Percentiles rank a stretch among this genome's conserved stretches.
These are phyloP conservation scores for Baronia brevicornis DNA, from an alignment of 2,888 invertebrate species.

Conservation along the genomic window DNA sequence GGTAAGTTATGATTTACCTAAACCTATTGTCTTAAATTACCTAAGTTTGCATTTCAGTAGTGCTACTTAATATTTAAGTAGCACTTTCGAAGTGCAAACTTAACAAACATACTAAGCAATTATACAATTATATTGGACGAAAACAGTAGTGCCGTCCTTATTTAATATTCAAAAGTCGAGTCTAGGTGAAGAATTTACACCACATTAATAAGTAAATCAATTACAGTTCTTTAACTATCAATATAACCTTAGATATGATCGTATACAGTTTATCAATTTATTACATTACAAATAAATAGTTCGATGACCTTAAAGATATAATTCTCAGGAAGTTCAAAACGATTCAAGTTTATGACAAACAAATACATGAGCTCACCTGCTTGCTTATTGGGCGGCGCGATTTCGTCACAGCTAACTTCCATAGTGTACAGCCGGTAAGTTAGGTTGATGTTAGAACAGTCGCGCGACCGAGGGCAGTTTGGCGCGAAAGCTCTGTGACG, in stretches of 20 bases:
- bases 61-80: too few relatives aligned
- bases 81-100: too few relatives aligned
- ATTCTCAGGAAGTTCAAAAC: neutral
- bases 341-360: slow-evolving; percentile 3
- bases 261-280: slow-evolving; percentile 5
- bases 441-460: slow-evolving; percentile 49
- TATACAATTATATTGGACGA: too few relatives aligned
- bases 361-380: slow-evolving; percentile 42
- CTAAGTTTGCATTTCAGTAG: too few relatives aligned
- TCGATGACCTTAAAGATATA: slow-evolving; percentile 29
- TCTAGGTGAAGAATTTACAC: too few relatives aligned
- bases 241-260: slow-evolving; percentile 1
- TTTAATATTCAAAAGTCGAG: too few relatives aligned
- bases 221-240: slow-evolving; percentile 5
- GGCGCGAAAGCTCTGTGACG: slow-evolving; percentile 57
- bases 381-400: slow-evolving; percentile 30
- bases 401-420: slow-evolving; percentile 39
- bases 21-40: too few relatives aligned
- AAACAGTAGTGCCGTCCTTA: too few relatives aligned
- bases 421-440: slow-evolving; percentile 27
- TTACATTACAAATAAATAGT: slow-evolving; percentile 30
- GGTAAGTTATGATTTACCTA: too few relatives aligned
- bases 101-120: too few relatives aligned
- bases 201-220: too few relatives aligned
- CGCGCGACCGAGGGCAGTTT: slow-evolving; percentile 54